Evolutionary conservation across 2,113 vertebrate species (phyloP), one percentile per base, ranked within the genome.

Genomic region (Dendropsophus ebraccatus): DNA sequence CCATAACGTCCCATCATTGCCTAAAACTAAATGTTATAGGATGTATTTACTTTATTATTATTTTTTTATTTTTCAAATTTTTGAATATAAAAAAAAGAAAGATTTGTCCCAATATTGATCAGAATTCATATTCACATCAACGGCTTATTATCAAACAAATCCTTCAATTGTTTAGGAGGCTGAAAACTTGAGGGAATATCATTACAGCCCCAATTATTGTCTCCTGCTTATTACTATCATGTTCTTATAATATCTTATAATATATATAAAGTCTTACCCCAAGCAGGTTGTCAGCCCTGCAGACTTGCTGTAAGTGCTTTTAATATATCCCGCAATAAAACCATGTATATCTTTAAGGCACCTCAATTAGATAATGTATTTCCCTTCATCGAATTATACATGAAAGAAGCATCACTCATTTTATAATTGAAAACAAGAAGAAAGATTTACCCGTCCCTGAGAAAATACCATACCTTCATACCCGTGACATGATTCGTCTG

Each of bases 261-360:
- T 49, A 45, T 37, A n/a, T n/a, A 37, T 32, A 79, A 32, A n/a
- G 77, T 80, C 58, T 47, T 25, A 25, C 77, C 56, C 41, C 37
- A 5, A 32, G 56, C 67, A 87, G 41, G 58, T 32, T 87, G 67
- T 81, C 60, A 13, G 52, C 69, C 85, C 77, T 21, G 78, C 70
- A 58, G 75, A 74, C 78, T 81, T 8, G 69, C 67, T 81, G 67
- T 81, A 81, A 81, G 85, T 87, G 47, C 85, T 81, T 87, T 81
- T 87, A 87, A 81, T 87, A 87, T 62, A 62, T 87, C 54, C 58
- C 32, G 67, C 85, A 87, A 74, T 87, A 87, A 87, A 87, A 87
- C 37, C 21, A 74, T 73, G 78, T 73, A 74, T 74, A 62, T 72
- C 77, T 87, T 62, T 81, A 60, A 87, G 77, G 77, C 85, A 74